Conservation (phyloP, 2,113 vertebrate species). For the Chrysemys picta region DNA sequence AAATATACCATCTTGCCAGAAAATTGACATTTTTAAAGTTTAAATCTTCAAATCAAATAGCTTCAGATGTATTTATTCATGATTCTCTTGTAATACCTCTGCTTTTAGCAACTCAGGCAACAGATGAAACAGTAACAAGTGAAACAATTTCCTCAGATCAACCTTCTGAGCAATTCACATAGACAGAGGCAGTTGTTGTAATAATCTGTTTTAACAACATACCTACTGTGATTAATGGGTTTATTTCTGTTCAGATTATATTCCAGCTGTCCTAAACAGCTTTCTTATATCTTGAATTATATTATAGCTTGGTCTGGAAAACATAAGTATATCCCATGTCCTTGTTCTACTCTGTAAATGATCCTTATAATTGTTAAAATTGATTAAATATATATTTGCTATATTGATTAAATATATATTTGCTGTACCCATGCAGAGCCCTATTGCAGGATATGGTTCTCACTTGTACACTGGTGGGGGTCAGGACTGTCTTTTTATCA, state of each 20-base stretch:
- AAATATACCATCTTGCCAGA: neutral
- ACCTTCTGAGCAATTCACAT: neutral
- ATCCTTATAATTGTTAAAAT: neutral
- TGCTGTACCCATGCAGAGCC: neutral
- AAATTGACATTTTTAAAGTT: neutral
- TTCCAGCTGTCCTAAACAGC: neutral
- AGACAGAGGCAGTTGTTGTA: neutral
- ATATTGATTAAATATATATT: too few species aligned
- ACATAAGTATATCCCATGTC: neutral
- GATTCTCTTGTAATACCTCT: neutral
- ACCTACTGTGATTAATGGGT: neutral
- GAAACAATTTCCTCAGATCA: neutral
- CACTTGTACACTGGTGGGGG: neutral
- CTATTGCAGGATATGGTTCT: neutral
- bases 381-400: neutral
- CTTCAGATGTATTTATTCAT: neutral
- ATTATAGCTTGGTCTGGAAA: neutral
- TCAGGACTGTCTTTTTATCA: neutral
- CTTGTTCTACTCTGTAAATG: neutral
- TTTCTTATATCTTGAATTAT: neutral
- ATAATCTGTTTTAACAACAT: neutral
- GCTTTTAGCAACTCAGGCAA: neutral
- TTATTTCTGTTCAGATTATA: neutral
- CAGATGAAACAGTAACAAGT: neutral
- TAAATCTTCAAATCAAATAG: neutral